These are phyloP conservation scores for Tachina grossa DNA, from an alignment of 2,888 invertebrate genomes.

Conservation along the genomic window DNA sequence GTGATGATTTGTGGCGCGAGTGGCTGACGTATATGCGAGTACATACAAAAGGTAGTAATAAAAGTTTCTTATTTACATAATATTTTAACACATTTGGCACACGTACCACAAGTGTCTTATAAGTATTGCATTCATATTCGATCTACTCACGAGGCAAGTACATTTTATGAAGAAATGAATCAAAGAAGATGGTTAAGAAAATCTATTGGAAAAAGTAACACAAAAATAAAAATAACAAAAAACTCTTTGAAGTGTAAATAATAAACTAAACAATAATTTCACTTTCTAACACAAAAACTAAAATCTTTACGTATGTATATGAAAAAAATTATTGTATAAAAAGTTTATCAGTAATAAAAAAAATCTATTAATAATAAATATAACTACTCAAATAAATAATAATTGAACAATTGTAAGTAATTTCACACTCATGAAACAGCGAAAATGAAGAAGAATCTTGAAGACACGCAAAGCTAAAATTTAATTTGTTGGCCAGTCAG, in stretches of 20 bases:
- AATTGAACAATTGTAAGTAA: conserved; percentile 52
- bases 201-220: conserved; percentile 32
- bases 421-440: conserved; percentile 11
- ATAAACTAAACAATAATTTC: conserved; percentile 63
- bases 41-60: conserved; percentile 21
- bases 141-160: background rate
- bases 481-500: conserved; percentile 45
- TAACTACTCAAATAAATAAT: conserved; percentile 29
- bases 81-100: conserved; percentile 69
- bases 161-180: conserved; percentile 26
- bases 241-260: conserved; percentile 65
- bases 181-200: conserved; percentile 31
- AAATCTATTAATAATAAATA: conserved; percentile 30
- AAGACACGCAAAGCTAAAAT: conserved; percentile 42
- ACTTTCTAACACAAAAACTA: conserved; percentile 60
- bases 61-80: conserved; percentile 66
- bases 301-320: conserved; percentile 18
- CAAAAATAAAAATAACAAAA: background rate
- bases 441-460: conserved; percentile 20
- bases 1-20: conserved; percentile 30
- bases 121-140: conserved; percentile 9
- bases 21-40: background rate
- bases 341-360: background rate
- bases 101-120: conserved; percentile 48
- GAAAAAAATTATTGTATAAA: conserved; percentile 12